Base-by-base conservation (phyloP, 2,888 invertebrate species). In the Tiliacea aurago region DNA sequence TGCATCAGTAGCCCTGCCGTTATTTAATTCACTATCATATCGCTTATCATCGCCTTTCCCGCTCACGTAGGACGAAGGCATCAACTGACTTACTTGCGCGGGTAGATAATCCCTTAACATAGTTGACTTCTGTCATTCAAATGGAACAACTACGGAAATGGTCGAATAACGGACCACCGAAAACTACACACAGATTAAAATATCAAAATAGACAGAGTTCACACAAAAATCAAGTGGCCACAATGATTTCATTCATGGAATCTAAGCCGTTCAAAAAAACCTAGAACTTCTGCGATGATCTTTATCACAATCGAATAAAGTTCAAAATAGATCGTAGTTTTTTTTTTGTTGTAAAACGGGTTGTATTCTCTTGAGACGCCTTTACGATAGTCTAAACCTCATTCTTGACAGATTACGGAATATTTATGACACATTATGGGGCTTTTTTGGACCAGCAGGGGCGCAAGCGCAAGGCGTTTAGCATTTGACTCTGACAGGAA, bases 401-500 rank as follows among this genome's bases (percentile, higher is more conserved):
- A 89, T 91, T 90, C 89, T 91, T 93, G 91, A 92, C 92, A 91
- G 92, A 93, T 93, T 91, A 93, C 89, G 85, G 89, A 89, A 94
- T 92, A 94, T 94, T 94, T 94, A 94, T 91, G 93, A 91, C 91
- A 91, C 89, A 90, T 92, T 92, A 90, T 92, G 86, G 68, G 75
- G 73, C 87, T 85, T 90, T 91, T 89, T 88, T 84, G 79, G 80
- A 88, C 73, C 90, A 89, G 89, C 90, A 88, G 91, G 91, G 90
- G 90, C 81, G 86, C 85, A 83, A 11, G 83, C 83, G 78, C 83
- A 65, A 56, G 70, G 68, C 81, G 78, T 82, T 87, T 78, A 84
- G 85, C 83, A 84, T 88, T 89, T 86, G 76, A 87, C 87, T 87
- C 87, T 91, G 89, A 89, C 88, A 87, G 86, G 81, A 83, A 83